Evolutionary conservation across 30 jellyfish, hydroid and myxozoan genomes (phyloP), one percentile per base, ranked within the genome.

Genomic region (Phacellophora camtschatica): DNA sequence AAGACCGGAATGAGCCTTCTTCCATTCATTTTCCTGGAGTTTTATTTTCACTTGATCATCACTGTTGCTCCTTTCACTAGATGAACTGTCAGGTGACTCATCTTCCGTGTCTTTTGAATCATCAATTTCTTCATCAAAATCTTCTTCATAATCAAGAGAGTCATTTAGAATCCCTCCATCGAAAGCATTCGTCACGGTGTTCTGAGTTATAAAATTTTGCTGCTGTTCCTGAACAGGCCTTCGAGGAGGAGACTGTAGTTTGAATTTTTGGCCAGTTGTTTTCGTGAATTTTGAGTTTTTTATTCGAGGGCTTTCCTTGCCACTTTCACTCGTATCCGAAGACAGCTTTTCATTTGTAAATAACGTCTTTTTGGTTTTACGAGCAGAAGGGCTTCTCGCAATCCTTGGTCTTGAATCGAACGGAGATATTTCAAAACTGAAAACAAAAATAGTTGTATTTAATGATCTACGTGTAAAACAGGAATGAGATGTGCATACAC

Each of bases 321-420:
- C 72, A 49, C 84, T 80, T 32, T 65, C 91, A 51, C 91, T 80
- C 15, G 91, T 65, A 50, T 80, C 91, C 20, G 91, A 80, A 24
- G 91, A 80, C 22, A 49, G 56, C 15, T 80, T 64, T 2, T 80
- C 91, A 50, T 27, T 10, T 5, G 29, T 28, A 25, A 34, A 6
- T 55, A 33, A 19, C 48, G 48, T 80, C 27, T 36, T 69, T 43
- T 74, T 84, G 62, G 28, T 32, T 56, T 84, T 84, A 23, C 95
- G 87, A 71, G 88, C 95, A 5, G 95, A 84, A 13, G 95, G 95
- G 36, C 87, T 84, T 62, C 95, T 72, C 1, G 82, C 95, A 27
- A 84, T 67, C 23, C 50, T 72, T 10, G 95, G 95, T 61, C 88
- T 78, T 32, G 95, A 84, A 41, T 84, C 95, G 50, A 84, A 84